Conservation (phyloP, 2,113 vertebrate genomes). For the Odontophorus gujanensis region DNA sequence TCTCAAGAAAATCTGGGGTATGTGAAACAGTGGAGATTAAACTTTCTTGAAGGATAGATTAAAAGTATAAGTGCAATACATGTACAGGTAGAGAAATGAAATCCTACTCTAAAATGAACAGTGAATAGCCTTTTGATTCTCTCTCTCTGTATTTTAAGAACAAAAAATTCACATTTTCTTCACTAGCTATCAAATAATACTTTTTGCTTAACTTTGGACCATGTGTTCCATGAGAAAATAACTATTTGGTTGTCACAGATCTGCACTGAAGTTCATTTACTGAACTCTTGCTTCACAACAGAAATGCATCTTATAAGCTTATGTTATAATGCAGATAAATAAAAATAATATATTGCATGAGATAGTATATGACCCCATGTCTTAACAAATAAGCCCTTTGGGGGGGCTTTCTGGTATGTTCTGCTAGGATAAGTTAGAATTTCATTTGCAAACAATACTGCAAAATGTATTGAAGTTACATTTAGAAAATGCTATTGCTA, state of each 20-base stretch:
- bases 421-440: background rate
- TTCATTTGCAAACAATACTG: background rate
- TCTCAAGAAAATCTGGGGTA: background rate
- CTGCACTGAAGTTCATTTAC: background rate
- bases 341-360: background rate
- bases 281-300: background rate
- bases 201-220: background rate
- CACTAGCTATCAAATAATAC: background rate
- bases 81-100: background rate
- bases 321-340: background rate
- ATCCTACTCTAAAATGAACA: background rate
- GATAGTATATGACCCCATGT: background rate
- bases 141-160: background rate
- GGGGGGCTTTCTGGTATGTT: background rate
- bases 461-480: background rate
- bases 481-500: background rate
- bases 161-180: background rate
- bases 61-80: background rate
- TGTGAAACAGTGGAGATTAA: background rate
- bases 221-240: background rate
- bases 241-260: background rate
- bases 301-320: background rate
- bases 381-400: background rate
- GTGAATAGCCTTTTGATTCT: background rate
- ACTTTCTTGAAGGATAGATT: background rate